phyloP scores from a whole-genome alignment of 53 echinoderm and acorn worm species.

The Henricia sp. region DNA sequence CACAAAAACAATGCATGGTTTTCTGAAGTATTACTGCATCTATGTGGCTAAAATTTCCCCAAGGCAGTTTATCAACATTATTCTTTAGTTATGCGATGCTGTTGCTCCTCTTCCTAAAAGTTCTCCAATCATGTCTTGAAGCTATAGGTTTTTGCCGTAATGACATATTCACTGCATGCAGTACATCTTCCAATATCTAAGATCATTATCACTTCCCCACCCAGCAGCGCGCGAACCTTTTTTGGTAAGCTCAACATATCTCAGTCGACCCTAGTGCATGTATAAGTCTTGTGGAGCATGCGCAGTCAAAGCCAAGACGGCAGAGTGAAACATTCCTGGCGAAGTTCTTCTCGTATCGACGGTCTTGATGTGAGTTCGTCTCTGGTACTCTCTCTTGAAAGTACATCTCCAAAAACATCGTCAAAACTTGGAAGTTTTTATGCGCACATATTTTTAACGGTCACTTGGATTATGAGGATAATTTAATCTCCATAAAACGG shows the following conservation, averaged over 20 bases:
- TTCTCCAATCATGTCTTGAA: too few relatives aligned
- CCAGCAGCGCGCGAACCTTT: slow-evolving; percentile 56
- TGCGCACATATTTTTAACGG: background rate
- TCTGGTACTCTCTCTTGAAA: slow-evolving; percentile 14
- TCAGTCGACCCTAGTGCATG: slow-evolving; percentile 13
- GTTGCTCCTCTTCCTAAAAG: too few relatives aligned
- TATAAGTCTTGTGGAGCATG: slow-evolving; percentile 2
- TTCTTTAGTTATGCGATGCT: too few relatives aligned
- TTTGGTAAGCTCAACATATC: slow-evolving; percentile 54
- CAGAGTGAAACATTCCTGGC: slow-evolving; percentile 44
- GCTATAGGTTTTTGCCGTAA: too few relatives aligned
- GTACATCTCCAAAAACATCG: background rate
- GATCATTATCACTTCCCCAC: too few relatives aligned
- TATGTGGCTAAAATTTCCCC: too few relatives aligned
- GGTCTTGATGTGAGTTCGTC: slow-evolving; percentile 24
- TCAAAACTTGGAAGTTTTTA: slow-evolving; percentile 11
- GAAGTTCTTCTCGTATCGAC: slow-evolving; percentile 19
- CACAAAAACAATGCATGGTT: too few relatives aligned
- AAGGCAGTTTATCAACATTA: too few relatives aligned
- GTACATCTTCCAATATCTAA: too few relatives aligned
- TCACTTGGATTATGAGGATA: slow-evolving; percentile 45
- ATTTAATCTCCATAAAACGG: slow-evolving; percentile 44
- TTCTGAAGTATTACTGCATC: too few relatives aligned
- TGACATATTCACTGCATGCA: too few relatives aligned
- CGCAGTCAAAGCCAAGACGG: slow-evolving; percentile 34